Conservation (phyloP, 2,797 vertebrate species). For the Xenentodon cancila region DNA sequence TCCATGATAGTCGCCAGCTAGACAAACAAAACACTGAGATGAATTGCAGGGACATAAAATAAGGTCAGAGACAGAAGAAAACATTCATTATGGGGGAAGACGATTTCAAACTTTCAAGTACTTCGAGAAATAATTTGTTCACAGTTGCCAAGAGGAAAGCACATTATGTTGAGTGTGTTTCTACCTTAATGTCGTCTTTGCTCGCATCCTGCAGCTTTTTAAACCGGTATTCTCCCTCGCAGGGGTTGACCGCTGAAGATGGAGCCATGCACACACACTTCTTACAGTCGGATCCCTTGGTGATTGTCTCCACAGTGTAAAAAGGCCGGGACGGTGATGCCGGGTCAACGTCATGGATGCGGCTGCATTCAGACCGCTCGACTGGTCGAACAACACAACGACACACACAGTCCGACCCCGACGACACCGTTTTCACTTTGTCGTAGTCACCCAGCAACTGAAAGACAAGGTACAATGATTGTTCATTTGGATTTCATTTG, state of each 20-base stretch:
- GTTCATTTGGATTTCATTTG: too few species aligned
- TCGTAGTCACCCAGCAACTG: slow-evolving; percentile 94
- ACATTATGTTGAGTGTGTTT: slow-evolving; percentile 3
- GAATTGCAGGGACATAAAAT: neutral
- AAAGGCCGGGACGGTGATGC: slow-evolving; percentile 76
- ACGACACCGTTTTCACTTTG: slow-evolving; percentile 93
- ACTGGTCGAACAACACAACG: slow-evolving; percentile 92
- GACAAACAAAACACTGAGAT: neutral
- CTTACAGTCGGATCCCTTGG: slow-evolving; percentile 89
- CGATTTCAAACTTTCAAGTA: neutral
- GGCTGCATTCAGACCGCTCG: slow-evolving; percentile 86
- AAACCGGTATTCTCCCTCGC: slow-evolving; percentile 92
- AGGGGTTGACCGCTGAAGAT: slow-evolving; percentile 92
- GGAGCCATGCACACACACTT: slow-evolving; percentile 92
- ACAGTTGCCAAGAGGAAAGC: neutral
- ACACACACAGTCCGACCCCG: slow-evolving; percentile 91
- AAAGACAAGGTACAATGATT: slow-evolving; percentile 9
- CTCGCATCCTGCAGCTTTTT: slow-evolving; percentile 90
- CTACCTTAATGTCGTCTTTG: slow-evolving; percentile 89
- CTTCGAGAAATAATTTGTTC: neutral
- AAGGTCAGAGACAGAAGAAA: neutral
- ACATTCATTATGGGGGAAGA: neutral
- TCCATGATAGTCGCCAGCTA: slow-evolving; percentile 91
- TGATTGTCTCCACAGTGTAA: slow-evolving; percentile 93
- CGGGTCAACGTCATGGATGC: slow-evolving; percentile 76